Base-by-base conservation (phyloP, 1,140 invertebrate species). In the Bathynomus jamesi region DNA sequence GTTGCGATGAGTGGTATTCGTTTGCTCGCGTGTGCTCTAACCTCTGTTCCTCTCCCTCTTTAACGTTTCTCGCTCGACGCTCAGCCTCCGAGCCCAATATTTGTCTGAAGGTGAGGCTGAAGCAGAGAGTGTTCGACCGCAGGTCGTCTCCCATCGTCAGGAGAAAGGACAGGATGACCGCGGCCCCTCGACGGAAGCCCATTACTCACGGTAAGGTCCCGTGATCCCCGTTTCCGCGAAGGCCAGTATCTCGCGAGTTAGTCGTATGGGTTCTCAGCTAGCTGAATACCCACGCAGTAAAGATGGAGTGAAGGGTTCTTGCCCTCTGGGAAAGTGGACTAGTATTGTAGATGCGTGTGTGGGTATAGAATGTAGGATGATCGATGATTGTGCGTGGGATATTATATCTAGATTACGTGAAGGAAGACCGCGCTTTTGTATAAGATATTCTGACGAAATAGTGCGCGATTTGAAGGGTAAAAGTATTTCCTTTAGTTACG, bases 21-120 rank as follows among this genome's bases (percentile, higher is more conserved):
- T 40, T 40, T 7, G 32, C 7, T 40, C 17, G 7, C 17, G 32
- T 40, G n/a, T n/a, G n/a, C n/a, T n/a, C n/a, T n/a, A n/a, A n/a
- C n/a, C n/a, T n/a, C n/a, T n/a, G n/a, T 17, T 40, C 17, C 17
- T 40, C 17, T 8, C 17, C 32, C 32, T 40, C 17, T 40, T 40
- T 40, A 40, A 8, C 17, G 17, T 8, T 17, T 40, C 17, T 40
- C 32, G 7, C 32, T 40, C 17, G 17, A 53, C 31, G 67, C 83
- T 82, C 88, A 96, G 95, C 94, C 81, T 97, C 95, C 84, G 95
- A 97, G 88, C 94, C 95, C 78, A 97, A 98, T 87, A 88, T 72
- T 62, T 96, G 71, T 84, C 87, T 95, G 84, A 97, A 97, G 87
- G 91, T 96, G 84, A 91, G 94, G 80, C 87, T 97, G 80, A 97